phyloP scores from a whole-genome alignment of 2,113 vertebrate genomes.

The Athene noctua region DNA sequence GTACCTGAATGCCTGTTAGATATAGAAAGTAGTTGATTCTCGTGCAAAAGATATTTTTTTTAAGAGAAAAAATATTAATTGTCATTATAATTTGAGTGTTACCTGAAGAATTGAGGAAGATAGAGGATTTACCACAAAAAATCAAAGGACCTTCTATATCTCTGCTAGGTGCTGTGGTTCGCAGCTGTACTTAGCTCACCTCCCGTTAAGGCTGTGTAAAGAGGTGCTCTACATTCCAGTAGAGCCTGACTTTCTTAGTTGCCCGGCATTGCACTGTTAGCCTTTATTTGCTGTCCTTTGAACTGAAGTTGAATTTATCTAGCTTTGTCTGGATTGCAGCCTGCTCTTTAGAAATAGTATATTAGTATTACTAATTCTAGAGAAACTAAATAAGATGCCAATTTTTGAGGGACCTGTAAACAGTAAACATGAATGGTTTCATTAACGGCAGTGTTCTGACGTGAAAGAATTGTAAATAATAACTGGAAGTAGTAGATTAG shows the following conservation, averaged over 20 bases:
- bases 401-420: neutral
- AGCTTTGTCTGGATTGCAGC: neutral
- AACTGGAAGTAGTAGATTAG: slow-evolving; percentile 2
- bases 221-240: neutral
- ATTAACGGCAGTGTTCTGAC: neutral
- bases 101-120: neutral
- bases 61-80: neutral
- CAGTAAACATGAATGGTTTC: neutral
- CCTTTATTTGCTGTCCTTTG: neutral
- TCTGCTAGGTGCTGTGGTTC: neutral
- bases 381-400: neutral
- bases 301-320: neutral
- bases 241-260: neutral
- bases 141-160: neutral
- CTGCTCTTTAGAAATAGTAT: neutral
- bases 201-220: neutral
- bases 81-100: neutral
- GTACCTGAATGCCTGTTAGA: neutral
- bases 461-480: neutral
- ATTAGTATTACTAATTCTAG: neutral
- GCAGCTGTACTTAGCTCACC: neutral
- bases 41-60: neutral
- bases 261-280: accelerated
- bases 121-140: neutral
- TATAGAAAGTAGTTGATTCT: neutral